phyloP scores from a whole-genome alignment of 2,888 invertebrate species.

The Apamea epomidion region DNA sequence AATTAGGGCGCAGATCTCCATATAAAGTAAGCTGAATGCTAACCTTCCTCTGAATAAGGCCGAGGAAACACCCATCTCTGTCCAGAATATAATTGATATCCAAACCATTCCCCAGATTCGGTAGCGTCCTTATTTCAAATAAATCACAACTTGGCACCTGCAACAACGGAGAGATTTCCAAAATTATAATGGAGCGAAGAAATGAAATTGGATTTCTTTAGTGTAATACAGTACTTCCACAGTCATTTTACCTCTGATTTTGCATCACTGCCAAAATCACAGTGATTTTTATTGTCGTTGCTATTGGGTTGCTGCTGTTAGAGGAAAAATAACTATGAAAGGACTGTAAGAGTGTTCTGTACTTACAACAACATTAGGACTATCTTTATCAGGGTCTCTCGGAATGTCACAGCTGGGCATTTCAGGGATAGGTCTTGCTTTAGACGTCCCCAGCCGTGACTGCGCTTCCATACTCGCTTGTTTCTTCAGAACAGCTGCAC shows the following conservation, averaged over 20 bases:
- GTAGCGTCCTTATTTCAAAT: conserved; percentile 92
- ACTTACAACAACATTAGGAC: conserved; percentile 82
- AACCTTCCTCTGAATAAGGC: conserved; percentile 92
- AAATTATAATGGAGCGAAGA: neutral
- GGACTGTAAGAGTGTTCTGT: conserved; percentile 27
- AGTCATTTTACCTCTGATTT: neutral
- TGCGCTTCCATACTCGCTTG: conserved; percentile 64
- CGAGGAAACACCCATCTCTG: conserved; percentile 92
- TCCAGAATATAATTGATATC: conserved; percentile 87
- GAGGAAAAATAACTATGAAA: neutral
- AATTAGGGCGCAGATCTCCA: neutral
- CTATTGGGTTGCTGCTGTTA: neutral
- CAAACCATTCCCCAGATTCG: conserved; percentile 87
- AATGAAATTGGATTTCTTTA: neutral
- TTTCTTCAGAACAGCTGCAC: conserved; percentile 74
- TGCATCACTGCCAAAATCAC: neutral
- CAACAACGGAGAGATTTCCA: conserved; percentile 35
- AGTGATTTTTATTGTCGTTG: neutral
- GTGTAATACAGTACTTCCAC: neutral
- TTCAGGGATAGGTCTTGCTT: conserved; percentile 82
- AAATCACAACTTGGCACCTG: conserved; percentile 93
- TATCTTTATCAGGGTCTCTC: conserved; percentile 85
- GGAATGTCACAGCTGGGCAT: conserved; percentile 74
- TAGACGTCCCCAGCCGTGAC: conserved; percentile 76
- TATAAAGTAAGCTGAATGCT: conserved; percentile 40